Evolutionary conservation across 2,797 vertebrate genomes (phyloP).

Genomic region (Enteromius trimaculatus): DNA sequence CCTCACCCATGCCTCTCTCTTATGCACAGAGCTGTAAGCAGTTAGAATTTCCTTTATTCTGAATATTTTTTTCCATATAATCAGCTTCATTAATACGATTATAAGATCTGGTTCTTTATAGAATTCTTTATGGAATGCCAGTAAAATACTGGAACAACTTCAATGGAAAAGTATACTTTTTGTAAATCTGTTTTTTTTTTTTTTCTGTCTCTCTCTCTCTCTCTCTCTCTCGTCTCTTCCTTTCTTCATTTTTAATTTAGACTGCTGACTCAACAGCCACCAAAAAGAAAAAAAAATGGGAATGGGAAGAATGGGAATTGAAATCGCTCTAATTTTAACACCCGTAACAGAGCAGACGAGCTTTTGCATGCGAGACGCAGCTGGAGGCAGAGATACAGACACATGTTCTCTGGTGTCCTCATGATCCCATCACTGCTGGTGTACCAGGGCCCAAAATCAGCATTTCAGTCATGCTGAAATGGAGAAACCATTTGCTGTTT

Average conservation of each 20-base stretch:
- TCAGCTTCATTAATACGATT: not conserved
- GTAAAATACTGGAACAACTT: not conserved
- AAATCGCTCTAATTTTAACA: conserved; percentile 64
- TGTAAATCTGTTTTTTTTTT: not conserved
- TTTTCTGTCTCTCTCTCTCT: not conserved
- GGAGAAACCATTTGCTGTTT: not conserved
- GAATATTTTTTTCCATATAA: no score
- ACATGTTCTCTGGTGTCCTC: conserved; percentile 18
- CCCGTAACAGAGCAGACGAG: conserved; percentile 46
- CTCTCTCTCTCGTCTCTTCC: conserved; percentile 27
- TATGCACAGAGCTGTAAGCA: no score
- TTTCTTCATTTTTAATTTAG: conserved; percentile 61
- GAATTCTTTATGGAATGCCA: conserved; percentile 9
- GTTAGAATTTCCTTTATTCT: no score
- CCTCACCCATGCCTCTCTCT: no score
- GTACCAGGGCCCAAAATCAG: not conserved
- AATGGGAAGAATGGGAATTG: no score
- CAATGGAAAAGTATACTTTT: not conserved
- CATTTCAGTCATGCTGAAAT: not conserved
- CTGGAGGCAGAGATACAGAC: conserved; percentile 25
- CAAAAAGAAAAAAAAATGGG: conserved; percentile 12
- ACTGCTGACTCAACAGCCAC: conserved; percentile 72
- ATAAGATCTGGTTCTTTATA: not conserved
- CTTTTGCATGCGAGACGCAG: conserved; percentile 52
- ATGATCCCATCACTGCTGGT: conserved; percentile 4